phyloP scores from a whole-genome alignment of 2,888 invertebrate genomes.

The Noctua janthe region DNA sequence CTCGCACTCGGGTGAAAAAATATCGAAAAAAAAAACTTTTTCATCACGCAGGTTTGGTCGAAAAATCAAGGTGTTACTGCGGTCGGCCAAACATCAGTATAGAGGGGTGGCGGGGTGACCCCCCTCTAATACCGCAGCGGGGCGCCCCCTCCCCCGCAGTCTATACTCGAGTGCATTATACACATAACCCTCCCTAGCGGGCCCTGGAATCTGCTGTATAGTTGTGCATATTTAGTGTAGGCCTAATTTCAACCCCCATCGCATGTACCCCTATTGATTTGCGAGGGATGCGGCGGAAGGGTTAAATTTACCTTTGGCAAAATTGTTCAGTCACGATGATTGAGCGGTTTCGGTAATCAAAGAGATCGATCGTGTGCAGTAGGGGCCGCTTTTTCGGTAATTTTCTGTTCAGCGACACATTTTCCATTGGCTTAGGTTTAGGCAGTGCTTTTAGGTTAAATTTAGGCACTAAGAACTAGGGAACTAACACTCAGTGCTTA shows the following conservation, averaged over 20 bases:
- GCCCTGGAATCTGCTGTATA: slow-evolving; percentile 80
- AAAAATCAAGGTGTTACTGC: slow-evolving; percentile 85
- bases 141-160: slow-evolving; percentile 67
- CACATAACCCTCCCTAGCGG: slow-evolving; percentile 77
- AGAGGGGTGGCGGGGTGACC: slow-evolving; percentile 62
- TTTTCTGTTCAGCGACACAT: slow-evolving; percentile 66
- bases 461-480: slow-evolving; percentile 20
- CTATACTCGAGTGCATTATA: slow-evolving; percentile 88
- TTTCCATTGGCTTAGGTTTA: slow-evolving; percentile 56
- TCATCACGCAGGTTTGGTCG: slow-evolving; percentile 76
- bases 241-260: slow-evolving; percentile 80
- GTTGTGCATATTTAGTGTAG: slow-evolving; percentile 84
- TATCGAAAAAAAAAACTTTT: slow-evolving; percentile 49
- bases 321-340: slow-evolving; percentile 78
- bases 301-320: slow-evolving; percentile 81
- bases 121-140: slow-evolving; percentile 68
- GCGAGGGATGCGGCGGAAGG: slow-evolving; percentile 77
- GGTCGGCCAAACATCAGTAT: slow-evolving; percentile 69
- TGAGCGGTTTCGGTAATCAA: slow-evolving; percentile 75
- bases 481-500: not conserved
- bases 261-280: slow-evolving; percentile 78
- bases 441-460: slow-evolving; percentile 18
- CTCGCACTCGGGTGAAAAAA: slow-evolving; percentile 49
- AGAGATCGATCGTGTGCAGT: slow-evolving; percentile 75
- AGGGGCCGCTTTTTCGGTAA: slow-evolving; percentile 55